These are phyloP conservation scores for Illadopsis cleaveri DNA, from an alignment of 2,113 vertebrate species.

Conservation along the genomic window DNA sequence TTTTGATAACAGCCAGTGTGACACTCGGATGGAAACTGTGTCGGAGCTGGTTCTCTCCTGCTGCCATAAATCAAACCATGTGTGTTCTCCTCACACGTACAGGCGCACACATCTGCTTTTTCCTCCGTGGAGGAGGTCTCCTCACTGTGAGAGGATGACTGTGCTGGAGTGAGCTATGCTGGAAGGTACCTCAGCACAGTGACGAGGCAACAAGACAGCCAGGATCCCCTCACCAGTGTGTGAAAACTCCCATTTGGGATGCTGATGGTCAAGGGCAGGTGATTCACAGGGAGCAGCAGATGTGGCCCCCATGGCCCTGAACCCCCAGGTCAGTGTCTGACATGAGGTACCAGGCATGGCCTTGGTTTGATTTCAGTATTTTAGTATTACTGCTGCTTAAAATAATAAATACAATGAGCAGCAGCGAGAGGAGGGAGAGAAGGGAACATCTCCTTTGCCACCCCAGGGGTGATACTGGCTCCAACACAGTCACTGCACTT, in stretches of 20 bases:
- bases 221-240: accelerated
- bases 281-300: neutral
- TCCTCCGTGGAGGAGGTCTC: neutral
- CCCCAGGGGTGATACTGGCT: neutral
- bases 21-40: conserved; percentile 24
- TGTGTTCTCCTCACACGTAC: conserved; percentile 26
- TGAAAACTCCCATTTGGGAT: neutral
- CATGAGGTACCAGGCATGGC: neutral
- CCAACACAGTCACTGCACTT: accelerated
- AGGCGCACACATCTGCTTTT: neutral
- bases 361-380: neutral
- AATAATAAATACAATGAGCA: neutral
- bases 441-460: neutral
- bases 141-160: neutral
- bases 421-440: neutral
- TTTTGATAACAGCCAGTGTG: conserved; percentile 39
- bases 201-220: neutral
- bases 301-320: accelerated
- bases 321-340: neutral
- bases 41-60: neutral
- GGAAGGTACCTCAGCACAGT: neutral
- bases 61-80: conserved; percentile 50
- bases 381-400: neutral
- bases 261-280: accelerated
- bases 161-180: accelerated